Percentiles rank a stretch among this genome's conserved stretches.
These are phyloP conservation scores for Drosophila murphyi DNA, from an alignment of 1,140 invertebrate genomes.

Conservation along the genomic window DNA sequence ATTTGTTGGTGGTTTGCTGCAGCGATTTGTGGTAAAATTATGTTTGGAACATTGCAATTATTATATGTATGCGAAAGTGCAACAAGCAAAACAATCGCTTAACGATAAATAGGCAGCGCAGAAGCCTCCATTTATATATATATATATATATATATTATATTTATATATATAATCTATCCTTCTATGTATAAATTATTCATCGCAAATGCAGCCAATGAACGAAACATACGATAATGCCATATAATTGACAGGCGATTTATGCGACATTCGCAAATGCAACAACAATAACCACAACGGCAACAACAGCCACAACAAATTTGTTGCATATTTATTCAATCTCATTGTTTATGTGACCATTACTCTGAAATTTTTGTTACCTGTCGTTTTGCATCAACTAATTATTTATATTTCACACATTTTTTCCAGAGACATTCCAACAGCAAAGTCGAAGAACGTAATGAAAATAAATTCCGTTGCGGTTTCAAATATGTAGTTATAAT, in stretches of 20 bases:
- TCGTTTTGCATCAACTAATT: conserved; percentile 26
- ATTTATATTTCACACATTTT: conserved; percentile 18
- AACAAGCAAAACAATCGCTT: conserved; percentile 29
- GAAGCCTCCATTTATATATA: background rate
- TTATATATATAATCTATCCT: background rate
- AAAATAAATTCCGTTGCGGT: background rate
- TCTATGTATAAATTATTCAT: conserved; percentile 56
- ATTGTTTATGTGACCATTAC: conserved; percentile 24
- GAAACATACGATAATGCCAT: conserved; percentile 59
- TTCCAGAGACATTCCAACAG: conserved; percentile 13
- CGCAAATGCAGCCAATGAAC: conserved; percentile 31
- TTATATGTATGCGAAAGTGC: conserved; percentile 35
- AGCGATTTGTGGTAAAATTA: conserved; percentile 52
- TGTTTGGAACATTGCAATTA: conserved; percentile 48
- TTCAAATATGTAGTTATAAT: background rate
- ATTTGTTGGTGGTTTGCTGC: conserved; percentile 21
- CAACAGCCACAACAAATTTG: conserved; percentile 32
- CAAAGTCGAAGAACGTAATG: conserved; percentile 3
- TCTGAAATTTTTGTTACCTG: conserved; percentile 12
- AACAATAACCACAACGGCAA: conserved; percentile 8
- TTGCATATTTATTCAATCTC: conserved; percentile 40
- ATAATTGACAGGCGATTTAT: conserved; percentile 74
- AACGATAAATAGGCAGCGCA: conserved; percentile 7
- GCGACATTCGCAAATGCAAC: conserved; percentile 53
- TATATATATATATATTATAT: background rate